Percentiles rank a stretch among this genome's conserved stretches.
These are phyloP conservation scores for Reticulitermes speratus DNA, from an alignment of 1,140 invertebrate genomes.

Conservation along the genomic window DNA sequence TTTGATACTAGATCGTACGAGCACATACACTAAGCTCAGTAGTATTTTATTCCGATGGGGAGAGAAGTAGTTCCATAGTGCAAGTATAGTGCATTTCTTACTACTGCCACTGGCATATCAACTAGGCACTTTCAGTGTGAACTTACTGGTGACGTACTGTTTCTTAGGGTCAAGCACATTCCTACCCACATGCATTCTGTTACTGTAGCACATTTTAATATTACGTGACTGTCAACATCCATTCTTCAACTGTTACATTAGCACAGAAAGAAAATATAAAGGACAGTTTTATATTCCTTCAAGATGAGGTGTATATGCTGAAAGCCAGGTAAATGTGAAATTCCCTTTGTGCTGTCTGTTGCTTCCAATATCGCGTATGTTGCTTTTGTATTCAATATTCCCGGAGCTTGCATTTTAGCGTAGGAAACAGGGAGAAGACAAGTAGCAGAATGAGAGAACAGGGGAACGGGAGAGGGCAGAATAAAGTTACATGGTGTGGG, in stretches of 20 bases:
- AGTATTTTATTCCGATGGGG: too few species aligned
- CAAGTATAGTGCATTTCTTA: too few species aligned
- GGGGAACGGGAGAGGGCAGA: not conserved
- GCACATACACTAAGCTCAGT: too few species aligned
- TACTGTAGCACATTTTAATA: not conserved
- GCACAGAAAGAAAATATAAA: not conserved
- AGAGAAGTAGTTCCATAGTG: too few species aligned
- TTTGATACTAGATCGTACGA: too few species aligned
- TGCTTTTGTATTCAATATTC: constrained; percentile 7
- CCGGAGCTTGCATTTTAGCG: not conserved
- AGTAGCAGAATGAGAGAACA: not conserved
- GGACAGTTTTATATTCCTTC: not conserved
- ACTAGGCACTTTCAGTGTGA: too few species aligned
- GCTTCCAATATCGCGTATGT: not conserved
- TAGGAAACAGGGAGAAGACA: not conserved
- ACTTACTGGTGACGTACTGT: too few species aligned
- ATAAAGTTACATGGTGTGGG: not conserved
- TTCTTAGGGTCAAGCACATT: too few species aligned
- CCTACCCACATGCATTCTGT: too few species aligned
- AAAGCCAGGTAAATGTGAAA: constrained; percentile 5
- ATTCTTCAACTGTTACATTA: not conserved
- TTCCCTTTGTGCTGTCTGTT: not conserved
- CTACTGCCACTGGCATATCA: too few species aligned
- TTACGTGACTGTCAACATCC: not conserved
- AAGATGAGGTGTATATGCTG: not conserved